A percentile compares a stretch with the other conserved stretches of the same genome.
Evolutionary conservation across 53 echinoderm and acorn worm species (phyloP).

Genomic region (Holothuria scabra): DNA sequence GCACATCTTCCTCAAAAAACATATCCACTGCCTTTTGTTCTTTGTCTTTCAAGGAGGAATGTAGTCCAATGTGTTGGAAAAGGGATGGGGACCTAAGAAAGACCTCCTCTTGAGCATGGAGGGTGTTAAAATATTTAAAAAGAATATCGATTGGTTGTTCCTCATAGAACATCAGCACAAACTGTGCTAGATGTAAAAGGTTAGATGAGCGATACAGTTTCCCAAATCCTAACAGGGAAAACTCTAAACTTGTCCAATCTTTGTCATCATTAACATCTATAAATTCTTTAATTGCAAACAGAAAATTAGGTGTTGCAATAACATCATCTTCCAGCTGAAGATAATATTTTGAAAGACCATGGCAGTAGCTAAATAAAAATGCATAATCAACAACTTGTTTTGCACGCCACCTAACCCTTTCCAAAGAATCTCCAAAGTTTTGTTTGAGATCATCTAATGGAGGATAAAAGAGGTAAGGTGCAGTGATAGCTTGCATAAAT

Average conservation of each 20-base stretch:
- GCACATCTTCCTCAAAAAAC: constrained; percentile 75
- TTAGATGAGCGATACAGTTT: constrained; percentile 77
- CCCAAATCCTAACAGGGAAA: constrained; percentile 91
- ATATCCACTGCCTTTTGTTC: constrained; percentile 66
- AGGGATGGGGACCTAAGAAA: constrained; percentile 76
- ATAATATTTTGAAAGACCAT: constrained; percentile 78
- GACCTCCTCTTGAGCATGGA: constrained; percentile 76
- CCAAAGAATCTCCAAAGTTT: constrained; percentile 78
- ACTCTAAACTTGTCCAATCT: constrained; percentile 80
- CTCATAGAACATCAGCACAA: constrained; percentile 84
- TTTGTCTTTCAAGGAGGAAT: constrained; percentile 83
- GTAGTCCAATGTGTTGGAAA: constrained; percentile 87
- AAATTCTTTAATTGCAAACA: constrained; percentile 74
- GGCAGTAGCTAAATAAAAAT: constrained; percentile 83
- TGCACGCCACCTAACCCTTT: constrained; percentile 80
- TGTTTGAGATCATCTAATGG: constrained; percentile 72
- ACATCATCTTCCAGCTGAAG: constrained; percentile 96
- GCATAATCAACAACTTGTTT: constrained; percentile 91
- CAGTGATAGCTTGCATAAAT: constrained; percentile 81
- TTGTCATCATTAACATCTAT: constrained; percentile 59
- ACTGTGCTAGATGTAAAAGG: constrained; percentile 76
- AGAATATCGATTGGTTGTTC: constrained; percentile 91
- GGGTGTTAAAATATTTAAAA: constrained; percentile 68
- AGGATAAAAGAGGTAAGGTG: constrained; percentile 77
- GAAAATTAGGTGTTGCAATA: constrained; percentile 69